Conservation (phyloP, 2,888 invertebrate genomes). For the Criorhina ranunculi region DNA sequence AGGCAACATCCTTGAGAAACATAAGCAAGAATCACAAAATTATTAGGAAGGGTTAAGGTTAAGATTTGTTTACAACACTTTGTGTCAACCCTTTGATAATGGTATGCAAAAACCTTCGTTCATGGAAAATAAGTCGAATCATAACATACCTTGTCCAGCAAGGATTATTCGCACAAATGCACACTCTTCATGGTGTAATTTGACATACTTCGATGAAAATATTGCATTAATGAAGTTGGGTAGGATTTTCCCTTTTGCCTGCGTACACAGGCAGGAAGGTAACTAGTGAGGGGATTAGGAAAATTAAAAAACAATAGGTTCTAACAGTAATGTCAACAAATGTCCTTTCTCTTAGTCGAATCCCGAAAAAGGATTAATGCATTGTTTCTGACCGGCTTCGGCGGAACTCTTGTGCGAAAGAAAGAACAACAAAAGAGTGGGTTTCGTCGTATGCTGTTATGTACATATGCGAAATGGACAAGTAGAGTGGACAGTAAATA, state of each 20-base stretch:
- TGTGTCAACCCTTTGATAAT: constrained; percentile 49
- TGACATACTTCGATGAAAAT: constrained; percentile 31
- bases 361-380: constrained; percentile 63
- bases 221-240: constrained; percentile 16
- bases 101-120: constrained; percentile 39
- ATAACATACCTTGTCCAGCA: background rate
- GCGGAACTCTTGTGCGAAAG: constrained; percentile 31
- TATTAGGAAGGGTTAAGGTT: constrained; percentile 24
- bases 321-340: constrained; percentile 59
- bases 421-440: background rate
- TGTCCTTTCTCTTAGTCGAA: constrained; percentile 38
- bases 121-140: background rate
- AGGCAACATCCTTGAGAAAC: constrained; percentile 7
- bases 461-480: constrained; percentile 46
- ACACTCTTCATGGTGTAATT: constrained; percentile 37
- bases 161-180: constrained; percentile 31
- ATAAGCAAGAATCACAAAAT: background rate
- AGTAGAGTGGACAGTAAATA: constrained; percentile 40
- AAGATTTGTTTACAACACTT: background rate
- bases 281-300: constrained; percentile 17
- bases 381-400: constrained; percentile 34
- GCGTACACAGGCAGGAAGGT: constrained; percentile 6
- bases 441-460: constrained; percentile 26
- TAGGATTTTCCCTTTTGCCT: background rate
- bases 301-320: constrained; percentile 60